Base-by-base conservation (phyloP, 2,888 invertebrate species). In the Athrips mouffetella region DNA sequence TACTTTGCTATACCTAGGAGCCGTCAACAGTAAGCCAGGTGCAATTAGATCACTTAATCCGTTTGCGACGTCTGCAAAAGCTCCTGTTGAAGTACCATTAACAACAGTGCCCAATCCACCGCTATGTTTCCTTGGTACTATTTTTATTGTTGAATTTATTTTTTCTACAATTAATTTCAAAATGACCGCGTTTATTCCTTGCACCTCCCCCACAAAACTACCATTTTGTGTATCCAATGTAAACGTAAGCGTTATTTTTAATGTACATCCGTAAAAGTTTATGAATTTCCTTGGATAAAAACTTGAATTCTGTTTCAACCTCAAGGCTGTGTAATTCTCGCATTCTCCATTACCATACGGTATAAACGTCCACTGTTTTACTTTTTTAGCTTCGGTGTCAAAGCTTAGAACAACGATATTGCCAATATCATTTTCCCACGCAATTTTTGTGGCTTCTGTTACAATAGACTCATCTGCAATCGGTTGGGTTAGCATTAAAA, bases 221-320 rank as follows among this genome's bases (percentile, higher is more conserved):
- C n/a, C n/a, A n/a, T n/a, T 50, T 67, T 73, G 0, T 77, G 76
- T 15, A 55, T 25, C 25, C 64, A 54, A 15, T 66, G 54, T 11
- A 70, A 27, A n/a, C n/a, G n/a, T n/a, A 7, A 66, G 40, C 3
- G 63, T 59, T 0, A 64, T 51, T 58, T 55, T 67, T 2, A 79
- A 60, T 2, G 73, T 70, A 52, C 82, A 83, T 27, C 65, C 60
- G 31, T 76, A 52, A 47, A 79, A 80, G 53, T 80, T 75, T 1
- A 29, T 50, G 47, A 68, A 76, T 52, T 81, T 83, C 29, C 56
- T 66, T 2, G 69, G 67, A 59, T 76, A 80, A 27, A 67, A 55
- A 6, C 58, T 47, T 13, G 18, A 41, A 4, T 61, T 50, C 11
- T 31, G 5, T 3, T 60, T 56, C 27, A 77, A 37, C 41, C 45